Evolutionary conservation across 2,888 invertebrate genomes (phyloP), one percentile per base, ranked within the genome.

Genomic region (Chymomyza caudatula): DNA sequence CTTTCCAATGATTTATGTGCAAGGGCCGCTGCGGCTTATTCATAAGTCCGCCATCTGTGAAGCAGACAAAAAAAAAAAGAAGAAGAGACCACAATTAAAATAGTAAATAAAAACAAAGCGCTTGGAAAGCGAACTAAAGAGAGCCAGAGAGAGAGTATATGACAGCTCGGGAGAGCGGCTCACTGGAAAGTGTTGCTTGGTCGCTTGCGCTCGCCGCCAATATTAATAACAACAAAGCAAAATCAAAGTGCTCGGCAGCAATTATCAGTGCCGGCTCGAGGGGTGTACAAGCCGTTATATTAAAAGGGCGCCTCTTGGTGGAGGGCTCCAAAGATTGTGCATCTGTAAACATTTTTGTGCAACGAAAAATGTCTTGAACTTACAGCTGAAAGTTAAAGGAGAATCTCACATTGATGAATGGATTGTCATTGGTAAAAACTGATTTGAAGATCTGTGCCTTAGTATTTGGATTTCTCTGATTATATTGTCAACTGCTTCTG

Each of bases 41-140:
- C 67, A 77, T 51, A 57, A 74, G 78, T 65, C 68, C 71, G 69
- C 74, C 76, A 79, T 79, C 78, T 81, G 78, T 78, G 68, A 71
- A 79, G 77, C 67, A 76, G 60, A 77, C 63, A 67, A 73, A 79
- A 72, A 66, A 67, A 82, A 69, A 49, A 71, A 20, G 20, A 51
- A 51, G 6, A 4, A 5, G n/a, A 44, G 44, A 44, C 5, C 20
- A 11, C 1, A 51, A 51, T 8, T 8, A n/a, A 70, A 71, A 77
- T 47, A 74, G 83, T 80, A 80, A 80, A 83, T 78, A 80, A 80
- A 78, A 69, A 80, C 80, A 73, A 83, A 73, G 69, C 73, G 70
- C 54, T 11, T 17, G 29, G 54, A 54, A 29, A 53, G 53, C 5
- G 15, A 43, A 23, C 22, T 19, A 42, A 37, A 53, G 65, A 11